Conservation (phyloP, 2,888 invertebrate species). For the Hirtodrosophila trivittata region DNA sequence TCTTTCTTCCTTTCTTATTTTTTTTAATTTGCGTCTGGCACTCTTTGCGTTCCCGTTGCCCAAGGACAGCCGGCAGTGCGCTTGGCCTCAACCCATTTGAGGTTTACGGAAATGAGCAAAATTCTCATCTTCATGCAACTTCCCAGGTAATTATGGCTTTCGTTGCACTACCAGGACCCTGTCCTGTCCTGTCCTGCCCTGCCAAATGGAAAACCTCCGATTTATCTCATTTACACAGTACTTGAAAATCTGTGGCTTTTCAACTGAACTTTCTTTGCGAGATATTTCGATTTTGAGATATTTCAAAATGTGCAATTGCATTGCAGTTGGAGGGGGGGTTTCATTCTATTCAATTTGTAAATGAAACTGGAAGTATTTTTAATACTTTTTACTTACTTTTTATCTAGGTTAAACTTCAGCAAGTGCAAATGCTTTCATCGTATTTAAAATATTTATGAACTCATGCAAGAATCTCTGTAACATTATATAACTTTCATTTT, state of each 20-base stretch:
- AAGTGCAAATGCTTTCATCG: no score
- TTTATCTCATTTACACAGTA: conserved; percentile 34
- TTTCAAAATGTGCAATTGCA: no score
- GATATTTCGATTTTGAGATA: no score
- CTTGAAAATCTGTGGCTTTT: conserved; percentile 19
- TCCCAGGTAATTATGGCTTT: conserved; percentile 56
- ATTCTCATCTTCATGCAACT: conserved; percentile 24
- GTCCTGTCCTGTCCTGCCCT: background rate
- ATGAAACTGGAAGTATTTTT: no score
- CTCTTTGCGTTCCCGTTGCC: conserved; percentile 24
- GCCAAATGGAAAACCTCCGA: conserved; percentile 9
- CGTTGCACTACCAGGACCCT: conserved; percentile 4
- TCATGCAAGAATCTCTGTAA: no score
- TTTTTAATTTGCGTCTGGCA: conserved; percentile 58
- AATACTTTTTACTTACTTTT: no score
- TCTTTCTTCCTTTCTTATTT: conserved; percentile 16
- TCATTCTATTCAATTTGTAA: no score
- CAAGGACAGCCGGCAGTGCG: background rate
- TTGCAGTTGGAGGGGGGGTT: no score
- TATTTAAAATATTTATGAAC: no score
- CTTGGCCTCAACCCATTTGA: conserved; percentile 1
- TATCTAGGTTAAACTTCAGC: no score
- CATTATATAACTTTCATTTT: no score
- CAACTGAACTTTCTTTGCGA: no score
- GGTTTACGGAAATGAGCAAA: conserved; percentile 45